phyloP scores from a whole-genome alignment of 1,140 invertebrate species.

The Aphaenogaster ashmeadi region DNA sequence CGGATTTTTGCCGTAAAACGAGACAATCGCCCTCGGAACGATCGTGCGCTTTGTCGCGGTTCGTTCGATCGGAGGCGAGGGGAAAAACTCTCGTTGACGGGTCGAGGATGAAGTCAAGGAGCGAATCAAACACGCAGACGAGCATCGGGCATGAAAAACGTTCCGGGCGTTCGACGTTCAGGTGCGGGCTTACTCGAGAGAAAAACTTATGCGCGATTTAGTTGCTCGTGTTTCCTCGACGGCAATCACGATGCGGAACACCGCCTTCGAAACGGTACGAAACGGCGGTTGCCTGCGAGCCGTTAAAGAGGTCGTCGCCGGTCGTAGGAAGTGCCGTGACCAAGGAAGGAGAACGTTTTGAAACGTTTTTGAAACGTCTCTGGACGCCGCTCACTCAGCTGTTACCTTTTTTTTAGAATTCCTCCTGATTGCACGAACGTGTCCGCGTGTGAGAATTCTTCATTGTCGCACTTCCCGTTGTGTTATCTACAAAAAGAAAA shows the following conservation, averaged over 20 bases:
- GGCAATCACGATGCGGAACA: conserved; percentile 65
- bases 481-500: not conserved
- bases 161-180: conserved; percentile 10
- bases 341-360: conserved; percentile 33
- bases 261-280: conserved; percentile 57
- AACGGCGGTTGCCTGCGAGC: conserved; percentile 50
- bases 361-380: not conserved
- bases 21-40: not conserved
- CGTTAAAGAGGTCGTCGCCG: conserved; percentile 43
- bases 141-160: conserved; percentile 36
- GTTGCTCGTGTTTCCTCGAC: conserved; percentile 60
- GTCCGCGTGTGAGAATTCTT: conserved; percentile 63
- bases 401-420: conserved; percentile 53
- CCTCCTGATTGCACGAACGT: conserved; percentile 73
- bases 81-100: not conserved
- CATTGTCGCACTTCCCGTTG: conserved; percentile 74
- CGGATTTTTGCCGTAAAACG: not conserved
- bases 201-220: conserved; percentile 59
- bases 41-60: not conserved
- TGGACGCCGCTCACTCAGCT: not conserved
- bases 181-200: conserved; percentile 14
- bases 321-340: conserved; percentile 18
- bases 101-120: conserved; percentile 24
- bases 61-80: not conserved
- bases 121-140: not conserved